Percentiles rank a stretch among this genome's conserved stretches.
phyloP scores from a whole-genome alignment of 35 echinoderm and acorn worm genomes.

The Eucidaris tribuloides region DNA sequence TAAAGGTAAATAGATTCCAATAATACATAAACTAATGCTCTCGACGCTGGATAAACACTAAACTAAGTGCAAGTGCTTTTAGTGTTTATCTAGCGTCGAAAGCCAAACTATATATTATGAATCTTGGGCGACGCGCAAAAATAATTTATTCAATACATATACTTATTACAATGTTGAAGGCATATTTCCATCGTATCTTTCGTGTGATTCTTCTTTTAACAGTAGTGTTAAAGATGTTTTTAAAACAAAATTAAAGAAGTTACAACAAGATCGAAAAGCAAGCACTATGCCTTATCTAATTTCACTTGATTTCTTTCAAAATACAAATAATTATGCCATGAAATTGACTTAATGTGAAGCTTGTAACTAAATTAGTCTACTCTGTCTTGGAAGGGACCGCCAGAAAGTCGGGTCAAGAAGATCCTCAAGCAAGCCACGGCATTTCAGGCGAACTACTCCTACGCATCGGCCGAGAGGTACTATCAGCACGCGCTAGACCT shows the following conservation, averaged over 20 bases:
- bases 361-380: background rate
- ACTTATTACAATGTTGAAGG: too few species aligned
- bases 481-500: background rate
- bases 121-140: too few species aligned
- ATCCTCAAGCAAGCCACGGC: background rate
- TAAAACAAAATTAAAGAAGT: background rate
- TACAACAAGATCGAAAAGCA: background rate
- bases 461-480: constrained; percentile 17
- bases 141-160: too few species aligned
- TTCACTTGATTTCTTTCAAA: background rate
- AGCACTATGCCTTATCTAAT: background rate
- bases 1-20: too few species aligned
- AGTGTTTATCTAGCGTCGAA: too few species aligned
- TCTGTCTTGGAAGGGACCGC: background rate
- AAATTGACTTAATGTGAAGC: background rate
- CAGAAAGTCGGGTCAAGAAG: background rate
- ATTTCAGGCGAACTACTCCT: background rate
- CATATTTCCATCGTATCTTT: too few species aligned
- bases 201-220: too few species aligned
- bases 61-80: too few species aligned
- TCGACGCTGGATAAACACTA: too few species aligned
- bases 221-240: too few species aligned
- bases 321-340: background rate
- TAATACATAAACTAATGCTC: too few species aligned
- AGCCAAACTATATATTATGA: too few species aligned